Conservation (phyloP, 2,113 vertebrate species). For the Macrotus californicus region DNA sequence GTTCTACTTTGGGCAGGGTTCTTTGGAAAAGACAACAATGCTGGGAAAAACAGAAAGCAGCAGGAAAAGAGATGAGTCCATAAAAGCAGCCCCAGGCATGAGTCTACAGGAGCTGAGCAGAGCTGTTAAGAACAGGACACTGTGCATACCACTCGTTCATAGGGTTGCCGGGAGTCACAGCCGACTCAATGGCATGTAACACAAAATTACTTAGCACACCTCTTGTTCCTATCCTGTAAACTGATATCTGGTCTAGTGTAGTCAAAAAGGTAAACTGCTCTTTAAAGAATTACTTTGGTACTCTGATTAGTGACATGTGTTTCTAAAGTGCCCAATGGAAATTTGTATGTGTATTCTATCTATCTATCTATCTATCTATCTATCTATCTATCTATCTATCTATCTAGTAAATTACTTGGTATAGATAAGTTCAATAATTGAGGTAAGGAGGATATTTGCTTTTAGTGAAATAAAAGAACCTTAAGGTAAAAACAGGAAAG, state of each 20-base stretch:
- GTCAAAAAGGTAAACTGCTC: not conserved
- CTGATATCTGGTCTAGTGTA: not conserved
- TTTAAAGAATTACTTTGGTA: not conserved
- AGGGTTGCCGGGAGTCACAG: not conserved
- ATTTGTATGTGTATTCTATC: not conserved
- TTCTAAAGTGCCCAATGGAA: not conserved
- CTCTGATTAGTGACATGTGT: not conserved
- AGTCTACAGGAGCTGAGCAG: not conserved
- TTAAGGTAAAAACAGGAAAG: not conserved
- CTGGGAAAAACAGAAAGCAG: not conserved
- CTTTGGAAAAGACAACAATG: not conserved
- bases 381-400: not conserved
- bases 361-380: not conserved
- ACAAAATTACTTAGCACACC: not conserved
- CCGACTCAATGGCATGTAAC: not conserved
- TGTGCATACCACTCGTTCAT: not conserved
- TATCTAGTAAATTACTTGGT: not conserved
- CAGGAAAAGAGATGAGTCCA: not conserved
- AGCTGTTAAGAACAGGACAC: not conserved
- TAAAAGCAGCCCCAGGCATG: not conserved
- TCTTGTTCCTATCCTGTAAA: not conserved
- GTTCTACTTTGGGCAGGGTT: not conserved
- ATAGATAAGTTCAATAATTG: not conserved
- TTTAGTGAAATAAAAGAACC: not conserved
- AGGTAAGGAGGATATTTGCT: not conserved